Evolutionary conservation across 2,113 vertebrate species (phyloP), one percentile per base, ranked within the genome.

Genomic region (Barbus barbus): DNA sequence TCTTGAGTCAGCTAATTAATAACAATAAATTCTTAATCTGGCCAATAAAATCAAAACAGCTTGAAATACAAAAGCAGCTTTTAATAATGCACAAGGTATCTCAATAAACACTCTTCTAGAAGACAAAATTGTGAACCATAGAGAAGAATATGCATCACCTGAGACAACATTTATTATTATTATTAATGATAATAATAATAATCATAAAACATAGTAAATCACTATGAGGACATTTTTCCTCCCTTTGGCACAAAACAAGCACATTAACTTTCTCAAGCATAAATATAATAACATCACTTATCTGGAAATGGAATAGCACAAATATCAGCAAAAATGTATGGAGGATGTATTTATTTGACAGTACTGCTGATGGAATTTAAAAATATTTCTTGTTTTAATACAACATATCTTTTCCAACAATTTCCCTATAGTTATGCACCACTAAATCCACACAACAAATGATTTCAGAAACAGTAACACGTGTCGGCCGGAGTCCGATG

Each of bases 401-500:
- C 74, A 77, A 36, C 75, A 36, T 20, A 31, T 56, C 28, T 56
- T 77, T 44, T 5, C 7, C n/a, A 46, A 4, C 18, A 5, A 31
- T n/a, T n/a, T n/a, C n/a, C n/a, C n/a, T n/a, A n/a, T 24, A 41
- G 18, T 22, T 14, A 44, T 13, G 0, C 8, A 41, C 16, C n/a
- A 12, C 9, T 53, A 9, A n/a, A 77, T 73, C 24, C 81, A 78
- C 22, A 28, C 36, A 72, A 67, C 41, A 82, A 83, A 85, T 31
- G 41, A 74, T 26, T 12, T 20, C 8, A 20, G 81, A 80, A 71
- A 85, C 56, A 84, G 80, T 63, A 36, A 71, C 74, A 26, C 22
- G 44, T 69, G 78, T 80, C 72, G 83, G 84, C 83, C 83, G 81
- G 81, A 87, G 71, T 78, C 5, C 77, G 69, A 80, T 51, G 56